Evolutionary conservation across 2,888 invertebrate species (phyloP), one percentile per base, ranked within the genome.

Genomic region (Mechanitis messenoides): DNA sequence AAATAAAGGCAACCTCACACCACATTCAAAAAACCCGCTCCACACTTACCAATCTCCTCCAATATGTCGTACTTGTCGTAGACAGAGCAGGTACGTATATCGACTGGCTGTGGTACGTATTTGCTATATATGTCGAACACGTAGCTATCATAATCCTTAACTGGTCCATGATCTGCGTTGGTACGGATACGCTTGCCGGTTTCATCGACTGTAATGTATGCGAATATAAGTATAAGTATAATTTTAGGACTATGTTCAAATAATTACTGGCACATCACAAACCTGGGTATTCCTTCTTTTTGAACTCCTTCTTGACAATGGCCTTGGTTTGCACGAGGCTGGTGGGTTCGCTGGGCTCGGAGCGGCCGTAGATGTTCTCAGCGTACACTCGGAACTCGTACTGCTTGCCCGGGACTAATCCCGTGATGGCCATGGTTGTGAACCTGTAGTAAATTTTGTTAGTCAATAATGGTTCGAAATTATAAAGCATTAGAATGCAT

Each of bases 61-160:
- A 99, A 92, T 68, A 99, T 98, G 76, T 99, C 99, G 80, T 99
- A 99, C 78, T 95, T 95, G 84, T 99, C 99, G 83, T 99, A 98
- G 0, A 99, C 98, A 64, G 97, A 98, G 75, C 95, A 95, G 1
- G 95, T 94, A 77, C 96, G 98, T 77, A 99, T 97, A 77, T 98
- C 98, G 20, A 99, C 99, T 0, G 98, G 98, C 81, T 98, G 97
- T 45, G 99, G 99, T 59, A 98, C 96, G 79, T 96, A 98, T 84
- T 98, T 98, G 77, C 98, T 97, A 92, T 98, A 99, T 66, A 99
- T 95, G 78, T 99, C 98, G 83, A 98, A 97, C 35, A 99, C 98
- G 84, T 97, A 99, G 78, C 96, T 96, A 81, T 99, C 99, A 84
- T 99, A 99, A 87, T 99, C 98, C 74, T 95, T 95, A 56, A 97